Conservation (phyloP, 1,140 invertebrate genomes). For the Centruroides vittatus region DNA sequence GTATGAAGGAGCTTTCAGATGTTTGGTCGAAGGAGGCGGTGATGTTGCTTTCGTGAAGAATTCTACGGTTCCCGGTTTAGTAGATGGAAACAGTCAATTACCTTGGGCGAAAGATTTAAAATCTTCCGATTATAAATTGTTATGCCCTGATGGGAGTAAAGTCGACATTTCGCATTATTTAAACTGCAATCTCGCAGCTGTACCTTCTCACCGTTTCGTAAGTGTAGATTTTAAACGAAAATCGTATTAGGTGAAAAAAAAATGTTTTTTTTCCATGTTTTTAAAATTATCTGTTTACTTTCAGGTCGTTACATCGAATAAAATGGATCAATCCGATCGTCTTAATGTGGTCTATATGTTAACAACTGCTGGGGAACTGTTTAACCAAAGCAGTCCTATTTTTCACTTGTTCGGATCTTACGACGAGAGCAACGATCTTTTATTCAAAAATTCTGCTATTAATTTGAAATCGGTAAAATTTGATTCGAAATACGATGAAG, state of each 20-base stretch:
- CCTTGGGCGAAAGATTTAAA: constrained; percentile 29
- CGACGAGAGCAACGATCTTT: constrained; percentile 31
- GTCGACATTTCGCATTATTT: too few species aligned
- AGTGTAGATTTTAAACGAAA: too few species aligned
- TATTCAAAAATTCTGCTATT: constrained; percentile 33
- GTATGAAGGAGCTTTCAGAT: constrained; percentile 66
- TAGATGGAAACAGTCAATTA: constrained; percentile 37
- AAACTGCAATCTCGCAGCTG: too few species aligned
- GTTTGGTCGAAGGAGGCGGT: constrained; percentile 58
- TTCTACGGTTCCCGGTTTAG: constrained; percentile 7
- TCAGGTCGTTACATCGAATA: too few species aligned
- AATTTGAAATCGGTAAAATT: background rate
- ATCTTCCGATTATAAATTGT: constrained; percentile 27
- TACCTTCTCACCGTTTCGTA: too few species aligned
- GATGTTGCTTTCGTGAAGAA: constrained; percentile 66
- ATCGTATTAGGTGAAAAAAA: too few species aligned
- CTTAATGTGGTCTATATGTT: background rate
- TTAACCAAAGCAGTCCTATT: too few species aligned
- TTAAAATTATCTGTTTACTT: too few species aligned
- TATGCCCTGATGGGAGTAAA: constrained; percentile 27
- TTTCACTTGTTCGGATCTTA: constrained; percentile 30
- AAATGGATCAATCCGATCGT: too few species aligned
- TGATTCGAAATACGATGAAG: background rate
- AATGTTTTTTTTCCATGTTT: too few species aligned
- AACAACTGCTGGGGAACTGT: too few species aligned